Percentiles rank a stretch among this genome's conserved stretches.
Evolutionary conservation across 2,888 invertebrate genomes (phyloP).

Genomic region (Margaritifera margaritifera): DNA sequence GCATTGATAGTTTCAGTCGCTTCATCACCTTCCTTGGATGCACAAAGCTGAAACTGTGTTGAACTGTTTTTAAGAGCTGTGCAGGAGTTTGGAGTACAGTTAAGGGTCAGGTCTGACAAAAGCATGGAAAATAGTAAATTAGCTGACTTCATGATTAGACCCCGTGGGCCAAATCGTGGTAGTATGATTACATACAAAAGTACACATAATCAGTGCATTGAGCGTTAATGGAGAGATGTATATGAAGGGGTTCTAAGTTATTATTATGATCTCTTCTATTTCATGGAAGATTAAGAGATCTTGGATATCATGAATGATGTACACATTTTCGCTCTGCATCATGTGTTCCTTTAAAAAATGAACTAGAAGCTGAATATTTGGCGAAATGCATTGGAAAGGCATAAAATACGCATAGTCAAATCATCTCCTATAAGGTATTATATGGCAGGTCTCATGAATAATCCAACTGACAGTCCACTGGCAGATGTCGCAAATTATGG

Average conservation of each 20-base stretch:
- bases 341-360: conserved; percentile 9
- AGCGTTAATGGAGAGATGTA: conserved; percentile 10
- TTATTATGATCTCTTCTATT: conserved; percentile 14
- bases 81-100: too few species aligned
- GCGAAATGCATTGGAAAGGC: conserved; percentile 8
- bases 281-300: conserved; percentile 14
- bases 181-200: conserved; percentile 14
- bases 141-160: too few species aligned
- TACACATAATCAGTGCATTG: conserved; percentile 9
- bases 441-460: neutral
- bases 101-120: too few species aligned
- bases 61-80: too few species aligned
- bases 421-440: conserved; percentile 7
- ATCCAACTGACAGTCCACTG: too few species aligned
- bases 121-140: too few species aligned
- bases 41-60: too few species aligned
- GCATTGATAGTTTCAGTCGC: too few species aligned
- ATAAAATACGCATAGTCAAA: conserved; percentile 5
- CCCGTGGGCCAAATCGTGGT: neutral
- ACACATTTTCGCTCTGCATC: conserved; percentile 13
- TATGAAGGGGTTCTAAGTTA: conserved; percentile 9
- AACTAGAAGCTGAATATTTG: conserved; percentile 9
- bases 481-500: too few species aligned
- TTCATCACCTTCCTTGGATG: too few species aligned
- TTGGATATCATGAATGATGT: conserved; percentile 13